Evolutionary conservation across 2,113 vertebrate genomes (phyloP), one percentile per base, ranked within the genome.

Genomic region (Hippoglossus stenolepis): DNA sequence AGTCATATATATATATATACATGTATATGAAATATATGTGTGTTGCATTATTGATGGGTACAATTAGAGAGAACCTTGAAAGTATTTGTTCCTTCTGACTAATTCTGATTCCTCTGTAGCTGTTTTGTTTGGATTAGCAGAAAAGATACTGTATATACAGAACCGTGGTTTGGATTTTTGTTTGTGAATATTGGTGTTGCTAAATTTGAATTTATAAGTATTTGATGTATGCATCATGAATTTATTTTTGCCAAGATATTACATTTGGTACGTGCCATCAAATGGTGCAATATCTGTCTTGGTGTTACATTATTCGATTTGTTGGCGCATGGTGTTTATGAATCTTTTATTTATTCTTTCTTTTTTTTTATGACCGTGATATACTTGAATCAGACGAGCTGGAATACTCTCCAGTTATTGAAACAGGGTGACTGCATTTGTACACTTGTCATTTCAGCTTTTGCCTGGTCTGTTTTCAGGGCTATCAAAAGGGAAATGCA

Each of bases 381-480:
- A 79, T 92, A 94, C 86, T 94, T 94, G 90, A 94, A 93, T 31
- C 70, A 83, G 87, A 92, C 84, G 31, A 85, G 86, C 90, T 84
- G 85, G 87, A 91, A 51, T 23, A n/a, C 65, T 83, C 77, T 87
- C 78, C 68, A 53, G 88, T 68, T 66, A 82, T 57, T 83, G 56
- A 81, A 80, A 75, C 83, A 90, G 81, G 87, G 82, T 85, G 60
- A 70, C 24, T 21, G 26, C 23, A 14, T 77, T 31, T 78, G 47
- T 66, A 60, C 13, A 26, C 54, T 17, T 49, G 45, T 62, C 70
- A 70, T 65, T 57, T 63, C 43, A 68, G 26, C 40, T 63, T 66
- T 69, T 58, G 24, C 26, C 56, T 40, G 26, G 63, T 21, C 72
- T 57, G 23, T 0, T 71, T 79, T 77, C 59, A 67, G 20, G 20